Conservation (phyloP, 1,140 invertebrate species). For the Chironomus tepperi region DNA sequence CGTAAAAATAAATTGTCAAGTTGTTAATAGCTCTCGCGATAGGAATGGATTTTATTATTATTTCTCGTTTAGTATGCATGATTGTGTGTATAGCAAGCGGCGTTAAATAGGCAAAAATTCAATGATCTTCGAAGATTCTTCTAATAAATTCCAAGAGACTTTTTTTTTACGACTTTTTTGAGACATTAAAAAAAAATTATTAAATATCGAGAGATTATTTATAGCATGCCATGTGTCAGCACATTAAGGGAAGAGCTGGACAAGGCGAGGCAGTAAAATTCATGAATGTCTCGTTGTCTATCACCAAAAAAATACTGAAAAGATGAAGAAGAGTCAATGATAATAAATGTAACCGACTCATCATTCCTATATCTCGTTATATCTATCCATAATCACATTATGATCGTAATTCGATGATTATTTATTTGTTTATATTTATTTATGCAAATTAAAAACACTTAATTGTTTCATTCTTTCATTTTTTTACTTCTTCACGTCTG, state of each 20-base stretch:
- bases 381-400: neutral
- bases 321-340: neutral
- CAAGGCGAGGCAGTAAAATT: neutral
- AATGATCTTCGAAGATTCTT: too few species aligned
- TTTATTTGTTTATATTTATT: constrained; percentile 21
- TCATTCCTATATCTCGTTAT: neutral
- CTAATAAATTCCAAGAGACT: neutral
- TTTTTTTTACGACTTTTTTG: neutral
- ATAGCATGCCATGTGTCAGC: neutral
- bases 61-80: neutral
- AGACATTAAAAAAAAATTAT: neutral
- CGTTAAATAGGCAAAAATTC: too few species aligned
- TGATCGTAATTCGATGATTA: constrained; percentile 21
- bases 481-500: neutral
- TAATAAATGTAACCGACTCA: neutral
- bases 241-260: neutral
- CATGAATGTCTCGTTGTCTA: neutral
- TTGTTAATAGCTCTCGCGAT: constrained; percentile 6
- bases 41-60: neutral
- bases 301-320: neutral
- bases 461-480: constrained; percentile 9
- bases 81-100: too few species aligned
- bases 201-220: neutral
- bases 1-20: constrained; percentile 22
- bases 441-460: constrained; percentile 21